Conservation (phyloP, 2,888 invertebrate species). For the Notodonta dromedarius region DNA sequence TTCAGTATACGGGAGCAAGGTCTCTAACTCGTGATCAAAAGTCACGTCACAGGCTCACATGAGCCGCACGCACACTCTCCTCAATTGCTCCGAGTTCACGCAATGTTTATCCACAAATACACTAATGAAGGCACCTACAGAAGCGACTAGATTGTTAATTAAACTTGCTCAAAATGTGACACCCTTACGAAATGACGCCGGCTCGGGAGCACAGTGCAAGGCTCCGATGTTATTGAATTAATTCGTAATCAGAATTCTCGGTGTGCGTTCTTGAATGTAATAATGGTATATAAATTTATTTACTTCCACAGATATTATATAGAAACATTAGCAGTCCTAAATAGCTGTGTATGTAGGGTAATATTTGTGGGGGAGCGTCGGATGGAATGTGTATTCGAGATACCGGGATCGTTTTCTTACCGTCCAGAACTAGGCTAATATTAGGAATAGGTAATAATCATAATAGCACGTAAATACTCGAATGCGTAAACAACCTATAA, state of each 20-base stretch:
- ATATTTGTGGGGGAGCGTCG: slow-evolving; percentile 4
- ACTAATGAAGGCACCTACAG: slow-evolving; percentile 84
- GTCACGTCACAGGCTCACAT: slow-evolving; percentile 27
- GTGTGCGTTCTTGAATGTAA: slow-evolving; percentile 74
- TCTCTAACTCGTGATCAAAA: background rate
- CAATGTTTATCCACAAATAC: slow-evolving; percentile 83
- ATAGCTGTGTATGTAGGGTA: slow-evolving; percentile 18
- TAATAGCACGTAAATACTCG: slow-evolving; percentile 2
- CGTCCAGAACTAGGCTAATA: slow-evolving; percentile 5
- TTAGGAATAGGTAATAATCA: slow-evolving; percentile 10
- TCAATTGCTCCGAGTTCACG: slow-evolving; percentile 66
- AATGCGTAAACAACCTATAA: background rate
- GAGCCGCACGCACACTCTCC: slow-evolving; percentile 61
- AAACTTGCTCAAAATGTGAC: slow-evolving; percentile 84
- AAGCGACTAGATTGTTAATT: slow-evolving; percentile 84
- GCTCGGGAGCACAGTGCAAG: slow-evolving; percentile 78
- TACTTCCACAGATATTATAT: slow-evolving; percentile 44
- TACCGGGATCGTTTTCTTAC: slow-evolving; percentile 8
- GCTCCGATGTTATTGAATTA: slow-evolving; percentile 82
- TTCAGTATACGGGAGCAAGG: background rate
- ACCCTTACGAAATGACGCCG: slow-evolving; percentile 81
- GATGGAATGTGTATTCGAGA: slow-evolving; percentile 5
- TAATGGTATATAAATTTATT: slow-evolving; percentile 67
- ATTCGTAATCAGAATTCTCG: slow-evolving; percentile 82
- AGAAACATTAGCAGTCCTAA: slow-evolving; percentile 47